phyloP scores from a whole-genome alignment of 2,888 invertebrate genomes.

The Clitarchus hookeri region DNA sequence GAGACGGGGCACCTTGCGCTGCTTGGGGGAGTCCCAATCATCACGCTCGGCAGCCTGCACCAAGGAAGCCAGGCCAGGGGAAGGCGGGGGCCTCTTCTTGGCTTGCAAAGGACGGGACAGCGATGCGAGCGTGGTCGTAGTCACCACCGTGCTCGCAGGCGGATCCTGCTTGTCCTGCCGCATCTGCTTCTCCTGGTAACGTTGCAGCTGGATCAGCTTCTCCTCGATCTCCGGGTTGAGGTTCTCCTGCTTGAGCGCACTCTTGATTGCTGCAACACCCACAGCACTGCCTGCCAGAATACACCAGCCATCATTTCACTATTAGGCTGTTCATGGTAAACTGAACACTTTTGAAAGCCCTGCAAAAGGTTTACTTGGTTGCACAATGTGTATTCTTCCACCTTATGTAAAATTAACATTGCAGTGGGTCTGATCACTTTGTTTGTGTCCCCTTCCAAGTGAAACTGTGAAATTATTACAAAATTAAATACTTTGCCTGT shows the following conservation, averaged over 20 bases:
- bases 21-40: constrained; percentile 34
- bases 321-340: no score
- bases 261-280: constrained; percentile 76
- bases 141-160: constrained; percentile 44
- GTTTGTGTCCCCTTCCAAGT: no score
- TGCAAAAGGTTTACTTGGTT: no score
- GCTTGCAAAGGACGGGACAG: constrained; percentile 40
- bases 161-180: constrained; percentile 57
- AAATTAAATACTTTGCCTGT: no score
- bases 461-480: no score
- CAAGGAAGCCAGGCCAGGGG: constrained; percentile 1
- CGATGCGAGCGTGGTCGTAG: constrained; percentile 44
- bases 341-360: no score
- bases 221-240: constrained; percentile 92
- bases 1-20: constrained; percentile 38
- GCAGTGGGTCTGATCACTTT: no score
- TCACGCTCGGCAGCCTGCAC: constrained; percentile 33
- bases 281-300: not conserved
- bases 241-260: constrained; percentile 89
- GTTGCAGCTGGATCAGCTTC: constrained; percentile 83
- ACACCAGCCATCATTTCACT: no score
- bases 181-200: constrained; percentile 81
- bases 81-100: constrained; percentile 49
- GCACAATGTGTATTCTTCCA: no score
- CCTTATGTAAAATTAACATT: no score